Conservation (phyloP, 2,888 invertebrate genomes). For the Trissoscelio sp. region DNA sequence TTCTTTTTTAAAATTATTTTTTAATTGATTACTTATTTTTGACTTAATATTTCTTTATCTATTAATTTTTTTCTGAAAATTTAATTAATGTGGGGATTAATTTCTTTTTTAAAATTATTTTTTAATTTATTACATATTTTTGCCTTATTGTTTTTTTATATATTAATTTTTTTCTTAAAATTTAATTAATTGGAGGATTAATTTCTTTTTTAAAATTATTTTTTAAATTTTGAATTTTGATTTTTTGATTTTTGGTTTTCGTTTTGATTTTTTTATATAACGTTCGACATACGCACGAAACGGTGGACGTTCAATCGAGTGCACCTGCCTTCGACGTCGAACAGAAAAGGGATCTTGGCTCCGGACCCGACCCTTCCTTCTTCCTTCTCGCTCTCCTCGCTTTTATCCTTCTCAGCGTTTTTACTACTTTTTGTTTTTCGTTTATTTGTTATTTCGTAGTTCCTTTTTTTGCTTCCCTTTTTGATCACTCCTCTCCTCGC, state of each 20-base stretch:
- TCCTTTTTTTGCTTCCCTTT: constrained; percentile 38
- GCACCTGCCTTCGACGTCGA: constrained; percentile 68
- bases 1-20: too few relatives aligned
- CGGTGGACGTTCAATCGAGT: constrained; percentile 67
- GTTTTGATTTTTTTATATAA: constrained; percentile 24
- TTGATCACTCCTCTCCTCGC: constrained; percentile 50
- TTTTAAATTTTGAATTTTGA: too few relatives aligned
- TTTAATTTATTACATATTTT: too few relatives aligned
- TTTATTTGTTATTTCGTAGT: constrained; percentile 59
- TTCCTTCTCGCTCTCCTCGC: constrained; percentile 16
- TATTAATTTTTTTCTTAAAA: too few relatives aligned
- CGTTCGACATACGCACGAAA: constrained; percentile 62
- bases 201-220: too few relatives aligned
- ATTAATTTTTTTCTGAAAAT: too few relatives aligned
- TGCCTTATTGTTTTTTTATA: too few relatives aligned
- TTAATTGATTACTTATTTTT: too few relatives aligned
- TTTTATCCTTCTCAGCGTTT: constrained; percentile 34
- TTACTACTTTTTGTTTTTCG: constrained; percentile 48
- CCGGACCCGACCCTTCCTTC: constrained; percentile 57
- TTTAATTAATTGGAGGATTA: too few relatives aligned
- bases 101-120: too few relatives aligned
- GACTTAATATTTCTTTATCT: too few relatives aligned
- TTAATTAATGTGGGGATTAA: too few relatives aligned
- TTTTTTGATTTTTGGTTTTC: background rate
- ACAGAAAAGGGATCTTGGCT: constrained; percentile 66